phyloP scores from a whole-genome alignment of 1,140 invertebrate genomes.

The Drosophila arawakana region DNA sequence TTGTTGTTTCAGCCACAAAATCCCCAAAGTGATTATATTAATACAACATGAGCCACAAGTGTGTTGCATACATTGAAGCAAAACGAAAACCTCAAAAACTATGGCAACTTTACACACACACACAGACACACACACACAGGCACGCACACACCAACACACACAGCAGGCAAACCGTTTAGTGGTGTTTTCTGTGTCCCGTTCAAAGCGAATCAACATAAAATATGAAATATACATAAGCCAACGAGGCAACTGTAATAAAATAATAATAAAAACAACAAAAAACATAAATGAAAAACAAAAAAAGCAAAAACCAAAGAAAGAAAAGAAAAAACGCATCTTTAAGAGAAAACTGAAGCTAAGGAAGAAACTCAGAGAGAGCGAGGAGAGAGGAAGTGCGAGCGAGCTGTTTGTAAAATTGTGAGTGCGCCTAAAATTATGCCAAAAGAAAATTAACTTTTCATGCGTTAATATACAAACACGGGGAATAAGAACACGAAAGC shows the following conservation, averaged over 20 bases:
- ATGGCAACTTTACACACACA: conserved; percentile 54
- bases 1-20: conserved; percentile 58
- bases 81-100: conserved; percentile 57
- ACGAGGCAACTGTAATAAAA: conserved; percentile 43
- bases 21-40: conserved; percentile 83
- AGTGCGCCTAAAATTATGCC: conserved; percentile 34
- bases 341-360: background rate
- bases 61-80: conserved; percentile 71
- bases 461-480: conserved; percentile 39
- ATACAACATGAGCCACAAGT: conserved; percentile 83
- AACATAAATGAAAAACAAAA: conserved; percentile 4
- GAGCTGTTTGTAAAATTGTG: conserved; percentile 6
- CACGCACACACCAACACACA: conserved; percentile 15
- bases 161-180: conserved; percentile 21
- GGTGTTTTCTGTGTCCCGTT: conserved; percentile 23
- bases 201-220: conserved; percentile 50
- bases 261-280: conserved; percentile 38
- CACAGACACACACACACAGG: conserved; percentile 5
- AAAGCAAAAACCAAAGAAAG: background rate
- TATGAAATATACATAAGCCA: conserved; percentile 46
- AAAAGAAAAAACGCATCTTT: background rate
- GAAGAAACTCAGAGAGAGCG: background rate
- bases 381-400: no score
- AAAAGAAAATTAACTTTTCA: conserved; percentile 47
- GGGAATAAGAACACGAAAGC: background rate